A percentile compares a stretch with the other conserved stretches of the same genome.
These are phyloP conservation scores for Pteropus rufus DNA, from an alignment of 2,797 vertebrate genomes.

Conservation along the genomic window DNA sequence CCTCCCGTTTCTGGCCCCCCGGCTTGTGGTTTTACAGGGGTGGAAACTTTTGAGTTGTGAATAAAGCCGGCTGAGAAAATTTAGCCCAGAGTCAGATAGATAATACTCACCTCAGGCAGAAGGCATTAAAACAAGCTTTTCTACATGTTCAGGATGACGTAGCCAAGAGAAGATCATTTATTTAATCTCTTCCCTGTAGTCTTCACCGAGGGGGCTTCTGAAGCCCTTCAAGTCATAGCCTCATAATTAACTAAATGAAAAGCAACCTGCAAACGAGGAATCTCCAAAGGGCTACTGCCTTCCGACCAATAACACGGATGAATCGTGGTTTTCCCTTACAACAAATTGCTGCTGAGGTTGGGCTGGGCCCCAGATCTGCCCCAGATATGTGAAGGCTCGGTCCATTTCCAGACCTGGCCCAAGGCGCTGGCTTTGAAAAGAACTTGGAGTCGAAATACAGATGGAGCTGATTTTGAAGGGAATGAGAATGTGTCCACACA, in stretches of 20 bases:
- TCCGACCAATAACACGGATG: conserved; percentile 32
- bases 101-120: background rate
- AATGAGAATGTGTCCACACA: background rate
- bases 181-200: background rate
- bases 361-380: background rate
- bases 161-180: background rate
- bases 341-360: conserved; percentile 36
- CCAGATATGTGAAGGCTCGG: background rate
- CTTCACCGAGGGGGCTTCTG: background rate
- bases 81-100: background rate
- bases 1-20: background rate
- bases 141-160: background rate
- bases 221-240: background rate
- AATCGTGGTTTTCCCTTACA: conserved; percentile 56
- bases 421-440: background rate
- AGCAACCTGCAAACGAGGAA: background rate
- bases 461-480: background rate
- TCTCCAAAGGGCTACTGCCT: conserved; percentile 44
- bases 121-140: background rate
- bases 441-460: background rate
- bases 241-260: conserved; percentile 63
- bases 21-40: background rate
- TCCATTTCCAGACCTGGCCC: background rate
- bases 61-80: background rate
- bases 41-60: background rate